Conservation (phyloP, 2,888 invertebrate species). For the Cenopis cana region DNA sequence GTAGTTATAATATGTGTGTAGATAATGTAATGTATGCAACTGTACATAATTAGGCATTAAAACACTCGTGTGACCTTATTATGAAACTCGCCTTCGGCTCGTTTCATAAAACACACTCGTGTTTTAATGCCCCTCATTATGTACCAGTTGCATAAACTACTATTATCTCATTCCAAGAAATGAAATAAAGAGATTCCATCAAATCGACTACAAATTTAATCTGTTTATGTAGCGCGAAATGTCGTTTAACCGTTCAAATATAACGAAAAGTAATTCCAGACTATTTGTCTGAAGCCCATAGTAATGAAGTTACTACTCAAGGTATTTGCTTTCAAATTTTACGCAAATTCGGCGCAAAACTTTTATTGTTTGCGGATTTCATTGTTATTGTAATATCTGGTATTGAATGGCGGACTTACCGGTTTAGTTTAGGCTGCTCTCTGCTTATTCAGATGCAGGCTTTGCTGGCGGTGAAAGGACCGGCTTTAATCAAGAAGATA, state of each 20-base stretch:
- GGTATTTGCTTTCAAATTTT: slow-evolving; percentile 39
- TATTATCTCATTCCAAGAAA: no score
- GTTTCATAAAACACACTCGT: no score
- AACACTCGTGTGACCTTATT: no score
- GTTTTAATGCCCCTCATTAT: no score
- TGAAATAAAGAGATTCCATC: no score
- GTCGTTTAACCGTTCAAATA: slow-evolving; percentile 40
- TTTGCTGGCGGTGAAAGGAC: not conserved
- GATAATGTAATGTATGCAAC: no score
- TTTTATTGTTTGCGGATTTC: slow-evolving; percentile 41
- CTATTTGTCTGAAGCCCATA: slow-evolving; percentile 25
- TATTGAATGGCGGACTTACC: slow-evolving; percentile 21
- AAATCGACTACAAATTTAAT: slow-evolving; percentile 29
- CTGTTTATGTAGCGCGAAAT: slow-evolving; percentile 31
- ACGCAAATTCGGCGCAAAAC: slow-evolving; percentile 30
- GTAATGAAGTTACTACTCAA: slow-evolving; percentile 40
- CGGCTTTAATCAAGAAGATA: slow-evolving; percentile 4
- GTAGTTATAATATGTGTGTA: no score
- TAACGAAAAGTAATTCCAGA: slow-evolving; percentile 35
- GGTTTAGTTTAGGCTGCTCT: not conserved
- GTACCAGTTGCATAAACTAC: no score
- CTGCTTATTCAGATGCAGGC: slow-evolving; percentile 5
- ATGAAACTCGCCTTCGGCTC: no score
- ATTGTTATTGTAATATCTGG: slow-evolving; percentile 39
- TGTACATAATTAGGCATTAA: no score